phyloP scores from a whole-genome alignment of 2,888 invertebrate genomes.

The Cancer borealis region DNA sequence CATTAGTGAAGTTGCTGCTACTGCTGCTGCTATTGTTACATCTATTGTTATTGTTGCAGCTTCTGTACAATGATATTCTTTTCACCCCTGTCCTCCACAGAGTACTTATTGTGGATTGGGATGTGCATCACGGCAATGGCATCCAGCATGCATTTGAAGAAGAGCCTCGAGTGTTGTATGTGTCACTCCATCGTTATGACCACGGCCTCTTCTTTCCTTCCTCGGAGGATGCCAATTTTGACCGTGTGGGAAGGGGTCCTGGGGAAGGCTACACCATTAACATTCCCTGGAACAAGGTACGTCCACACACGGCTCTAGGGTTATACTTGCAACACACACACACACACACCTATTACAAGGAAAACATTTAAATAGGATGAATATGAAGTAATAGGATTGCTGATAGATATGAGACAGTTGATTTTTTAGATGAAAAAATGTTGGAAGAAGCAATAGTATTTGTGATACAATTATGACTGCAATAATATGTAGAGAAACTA shows the following conservation, averaged over 20 bases:
- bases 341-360: neutral
- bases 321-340: neutral
- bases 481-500: too few relatives aligned
- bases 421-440: too few relatives aligned
- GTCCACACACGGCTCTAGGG: neutral
- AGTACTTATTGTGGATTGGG: constrained; percentile 92
- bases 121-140: constrained; percentile 96
- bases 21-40: neutral
- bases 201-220: constrained; percentile 92
- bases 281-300: constrained; percentile 92
- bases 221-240: constrained; percentile 85
- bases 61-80: too few relatives aligned
- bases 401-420: neutral
- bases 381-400: neutral
- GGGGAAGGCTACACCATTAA: constrained; percentile 94
- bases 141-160: constrained; percentile 90
- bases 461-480: too few relatives aligned
- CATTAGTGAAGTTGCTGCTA: neutral
- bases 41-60: neutral
- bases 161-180: constrained; percentile 89
- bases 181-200: constrained; percentile 96
- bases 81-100: constrained; percentile 78
- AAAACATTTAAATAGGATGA: neutral
- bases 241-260: constrained; percentile 84
- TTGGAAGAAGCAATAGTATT: too few relatives aligned